Base-by-base conservation (phyloP, 1,140 invertebrate species). In the Schmidtea mediterranea region DNA sequence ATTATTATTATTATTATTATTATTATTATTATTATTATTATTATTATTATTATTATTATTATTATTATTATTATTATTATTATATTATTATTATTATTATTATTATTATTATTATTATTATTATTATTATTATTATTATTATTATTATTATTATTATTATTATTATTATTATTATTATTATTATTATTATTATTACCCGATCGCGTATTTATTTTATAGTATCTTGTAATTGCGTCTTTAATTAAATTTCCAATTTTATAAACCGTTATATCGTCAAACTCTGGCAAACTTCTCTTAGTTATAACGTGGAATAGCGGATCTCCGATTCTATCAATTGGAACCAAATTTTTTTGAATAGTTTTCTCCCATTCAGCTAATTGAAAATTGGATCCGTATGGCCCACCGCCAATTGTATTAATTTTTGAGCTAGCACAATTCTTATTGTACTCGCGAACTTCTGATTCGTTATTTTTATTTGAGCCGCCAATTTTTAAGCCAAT, bases 281-380 rank as follows among this genome's bases (percentile, higher is more conserved):
- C 57, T 1, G 55, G 57, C 6, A 60, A 53, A 21, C 37, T 53
- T 2, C 46, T 24, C 1, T 45, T 32, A 13, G 50, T 60, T 19
- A 60, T 52, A 8, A 55, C 15, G 49, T 54, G 56, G 41, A 53
- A 50, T 18, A 59, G n/a, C 9, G 59, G 59, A 50, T 60, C 58
- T n/a, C 58, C 59, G 2, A 46, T 49, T 8, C 54, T 48, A 40
- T 60, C 59, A 10, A 59, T 43, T 0, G 57, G 53, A 8, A 59
- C 56, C 16, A 59, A 36, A 36, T 57, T 52, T 23, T 56, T 51
- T 22, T 53, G 49, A 0, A 57, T 48, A 6, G 39, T 48, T 13
- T 50, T 23, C 2, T 52, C 52, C 57, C 57, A 58, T 15, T 54
- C 48, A 18, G 56, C 51, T 3, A 53, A 41, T 5, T 52, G 49